Conservation (phyloP, 2,797 vertebrate species). For the Monodelphis domestica region DNA sequence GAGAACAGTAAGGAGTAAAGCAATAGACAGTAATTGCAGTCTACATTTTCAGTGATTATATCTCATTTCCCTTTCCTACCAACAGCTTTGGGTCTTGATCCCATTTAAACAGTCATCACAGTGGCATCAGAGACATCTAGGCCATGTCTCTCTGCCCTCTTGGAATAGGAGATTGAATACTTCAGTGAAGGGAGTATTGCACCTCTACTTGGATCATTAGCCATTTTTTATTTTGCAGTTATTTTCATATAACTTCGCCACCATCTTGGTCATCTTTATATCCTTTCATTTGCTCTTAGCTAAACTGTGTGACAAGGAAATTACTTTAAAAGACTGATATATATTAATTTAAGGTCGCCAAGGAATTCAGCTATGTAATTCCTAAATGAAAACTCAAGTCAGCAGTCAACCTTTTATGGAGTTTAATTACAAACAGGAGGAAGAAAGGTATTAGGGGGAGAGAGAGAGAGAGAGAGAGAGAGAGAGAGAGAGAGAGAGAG, state of each 20-base stretch:
- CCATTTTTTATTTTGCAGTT: neutral
- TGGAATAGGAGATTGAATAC: neutral
- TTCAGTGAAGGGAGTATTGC: neutral
- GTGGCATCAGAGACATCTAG: neutral
- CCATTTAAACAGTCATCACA: neutral
- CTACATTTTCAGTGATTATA: neutral
- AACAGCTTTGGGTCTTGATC: neutral
- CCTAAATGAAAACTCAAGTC: too few relatives aligned
- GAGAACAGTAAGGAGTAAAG: neutral
- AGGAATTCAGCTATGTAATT: too few relatives aligned
- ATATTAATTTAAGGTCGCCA: too few relatives aligned
- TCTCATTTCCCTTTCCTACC: neutral
- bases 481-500: too few relatives aligned
- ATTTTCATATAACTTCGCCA: neutral
- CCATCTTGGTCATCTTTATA: neutral
- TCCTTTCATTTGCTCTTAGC: neutral
- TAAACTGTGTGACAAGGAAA: too few relatives aligned
- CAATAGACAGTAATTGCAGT: neutral
- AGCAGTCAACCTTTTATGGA: too few relatives aligned
- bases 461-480: too few relatives aligned
- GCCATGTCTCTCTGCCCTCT: neutral
- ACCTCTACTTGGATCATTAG: neutral
- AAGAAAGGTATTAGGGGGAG: too few relatives aligned
- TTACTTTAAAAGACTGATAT: too few relatives aligned
- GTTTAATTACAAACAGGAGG: too few relatives aligned